Base-by-base conservation (phyloP, 2,888 invertebrate species). In the Eupithecia exiguata region DNA sequence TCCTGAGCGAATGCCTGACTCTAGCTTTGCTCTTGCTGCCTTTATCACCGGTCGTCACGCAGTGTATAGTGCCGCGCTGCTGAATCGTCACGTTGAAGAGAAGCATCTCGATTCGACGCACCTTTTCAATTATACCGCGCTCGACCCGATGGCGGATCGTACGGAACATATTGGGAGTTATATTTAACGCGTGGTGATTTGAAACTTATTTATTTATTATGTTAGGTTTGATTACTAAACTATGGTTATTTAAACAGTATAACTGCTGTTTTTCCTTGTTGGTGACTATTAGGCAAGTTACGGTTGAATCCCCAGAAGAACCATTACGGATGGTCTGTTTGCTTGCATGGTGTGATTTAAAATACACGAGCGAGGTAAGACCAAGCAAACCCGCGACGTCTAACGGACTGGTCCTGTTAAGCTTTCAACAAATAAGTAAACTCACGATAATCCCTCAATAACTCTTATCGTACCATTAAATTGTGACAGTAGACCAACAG, bases 91-190 rank as follows among this genome's bases (percentile, higher is more conserved):
- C 83, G 72, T 89, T 90, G 73, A 92, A 87, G 74, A 90, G 77
- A 68, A 91, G 81, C 74, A 90, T 82, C 80, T 93, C 90, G 30
- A 87, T 84, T 72, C 83, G 88, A 21, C 91, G 87, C 73, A 92
- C 83, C 79, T 88, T 90, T 70, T 87, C 86, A 67, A 88, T 82
- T 18, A 93, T 85, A 53, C 83, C 84, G 70, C 86, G 83, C 49
- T 86, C 85, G 25, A 90, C 75, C 77, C 86, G 87, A 72, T 85
- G 87, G 68, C 92, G 88, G 67, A 92, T 76, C 38, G 88, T 81
- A 30, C 89, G 89, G 65, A 90, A 87, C 93, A 93, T 78, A 78
- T 85, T 71, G 1, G 5, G 61, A 1, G 7, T 35, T 18, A 1
- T 14, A 30, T 21, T 40, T 40, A 40, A 40, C 65, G 38, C 21